Percentiles rank a stretch among this genome's conserved stretches.
phyloP scores from a whole-genome alignment of 2,888 invertebrate genomes.

The Crossocerus cetratus region DNA sequence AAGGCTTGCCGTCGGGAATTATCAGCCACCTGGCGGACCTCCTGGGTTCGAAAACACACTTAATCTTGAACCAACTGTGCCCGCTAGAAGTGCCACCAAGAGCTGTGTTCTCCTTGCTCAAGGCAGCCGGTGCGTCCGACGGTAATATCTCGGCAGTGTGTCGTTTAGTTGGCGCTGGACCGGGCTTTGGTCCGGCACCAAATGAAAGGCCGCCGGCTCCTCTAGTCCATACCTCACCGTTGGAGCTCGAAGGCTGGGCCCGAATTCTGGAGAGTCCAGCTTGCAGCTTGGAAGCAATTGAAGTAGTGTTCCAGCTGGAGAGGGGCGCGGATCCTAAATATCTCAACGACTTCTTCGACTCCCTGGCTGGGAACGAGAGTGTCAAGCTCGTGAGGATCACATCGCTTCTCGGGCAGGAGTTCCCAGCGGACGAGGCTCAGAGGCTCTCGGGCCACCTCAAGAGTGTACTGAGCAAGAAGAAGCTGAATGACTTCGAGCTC shows the following conservation, averaged over 20 bases:
- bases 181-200: constrained; percentile 76
- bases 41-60: constrained; percentile 78
- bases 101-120: constrained; percentile 78
- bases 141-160: constrained; percentile 79
- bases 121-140: constrained; percentile 79
- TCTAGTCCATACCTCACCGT: constrained; percentile 76
- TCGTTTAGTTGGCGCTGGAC: constrained; percentile 77
- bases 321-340: constrained; percentile 75
- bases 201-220: constrained; percentile 69
- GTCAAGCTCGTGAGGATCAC: constrained; percentile 78
- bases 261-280: constrained; percentile 77
- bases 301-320: constrained; percentile 78
- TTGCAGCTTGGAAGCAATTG: constrained; percentile 78
- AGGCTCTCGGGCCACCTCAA: constrained; percentile 77
- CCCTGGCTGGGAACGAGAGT: constrained; percentile 78
- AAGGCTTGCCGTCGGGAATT: constrained; percentile 77
- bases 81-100: constrained; percentile 79
- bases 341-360: constrained; percentile 78
- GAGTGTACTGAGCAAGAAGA: constrained; percentile 77
- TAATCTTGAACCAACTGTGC: constrained; percentile 78
- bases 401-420: constrained; percentile 79
- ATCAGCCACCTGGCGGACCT: constrained; percentile 78
- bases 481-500: constrained; percentile 78
- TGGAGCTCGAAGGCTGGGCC: constrained; percentile 79
- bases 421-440: constrained; percentile 78